These are phyloP conservation scores for Phrynosoma platyrhinos DNA, from an alignment of 2,113 vertebrate species.

Conservation along the genomic window DNA sequence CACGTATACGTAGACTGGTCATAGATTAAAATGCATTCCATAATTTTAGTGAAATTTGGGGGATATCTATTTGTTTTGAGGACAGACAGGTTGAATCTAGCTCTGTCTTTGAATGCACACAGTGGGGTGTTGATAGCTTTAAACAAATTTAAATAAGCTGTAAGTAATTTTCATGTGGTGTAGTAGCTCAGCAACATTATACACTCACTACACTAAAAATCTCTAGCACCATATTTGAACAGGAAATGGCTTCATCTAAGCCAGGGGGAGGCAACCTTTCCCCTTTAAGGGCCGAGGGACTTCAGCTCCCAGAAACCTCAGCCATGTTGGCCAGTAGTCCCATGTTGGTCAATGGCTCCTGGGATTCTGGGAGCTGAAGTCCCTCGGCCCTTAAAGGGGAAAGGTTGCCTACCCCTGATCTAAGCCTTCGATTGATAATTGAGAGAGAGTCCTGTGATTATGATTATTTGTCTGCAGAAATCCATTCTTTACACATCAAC, in stretches of 20 bases:
- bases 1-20: slow-evolving; percentile 40
- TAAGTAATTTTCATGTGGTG: slow-evolving; percentile 12
- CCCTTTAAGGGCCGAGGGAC: too few species aligned
- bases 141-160: slow-evolving; percentile 48
- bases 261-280: too few species aligned
- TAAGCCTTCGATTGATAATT: slow-evolving; percentile 5
- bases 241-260: neutral
- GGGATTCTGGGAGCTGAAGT: too few species aligned
- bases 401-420: too few species aligned
- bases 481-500: too few species aligned
- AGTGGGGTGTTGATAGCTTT: slow-evolving; percentile 47
- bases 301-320: too few species aligned
- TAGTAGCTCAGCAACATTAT: slow-evolving; percentile 40
- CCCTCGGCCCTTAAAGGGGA: too few species aligned
- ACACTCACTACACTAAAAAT: neutral
- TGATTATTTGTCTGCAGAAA: neutral
- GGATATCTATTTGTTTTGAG: slow-evolving; percentile 44
- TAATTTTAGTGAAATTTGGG: slow-evolving; percentile 48
- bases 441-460: slow-evolving; percentile 21
- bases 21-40: slow-evolving; percentile 65
- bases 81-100: slow-evolving; percentile 41
- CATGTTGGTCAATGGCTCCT: too few species aligned
- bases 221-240: neutral
- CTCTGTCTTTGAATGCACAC: slow-evolving; percentile 45
- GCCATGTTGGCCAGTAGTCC: too few species aligned